Percentiles rank a stretch among this genome's conserved stretches.
These are phyloP conservation scores for Eriocheir sinensis DNA, from an alignment of 1,140 invertebrate genomes.

Conservation along the genomic window DNA sequence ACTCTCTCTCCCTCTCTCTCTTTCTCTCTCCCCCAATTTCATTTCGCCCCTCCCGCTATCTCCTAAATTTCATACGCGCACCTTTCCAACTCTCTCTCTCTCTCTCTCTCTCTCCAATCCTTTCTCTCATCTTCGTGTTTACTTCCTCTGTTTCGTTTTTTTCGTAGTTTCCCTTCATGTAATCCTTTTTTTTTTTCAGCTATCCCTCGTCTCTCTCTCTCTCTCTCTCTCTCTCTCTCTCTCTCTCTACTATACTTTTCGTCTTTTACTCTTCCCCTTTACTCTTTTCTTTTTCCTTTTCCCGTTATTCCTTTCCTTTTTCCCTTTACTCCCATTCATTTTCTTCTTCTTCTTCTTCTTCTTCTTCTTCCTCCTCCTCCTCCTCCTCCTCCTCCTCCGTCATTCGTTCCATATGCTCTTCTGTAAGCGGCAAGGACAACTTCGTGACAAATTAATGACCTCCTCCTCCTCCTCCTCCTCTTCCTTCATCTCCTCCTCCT, in stretches of 20 bases:
- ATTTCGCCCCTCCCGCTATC: background rate
- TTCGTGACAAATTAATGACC: conserved; percentile 58
- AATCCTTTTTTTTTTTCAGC: background rate
- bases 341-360: no score
- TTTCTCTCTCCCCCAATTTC: background rate
- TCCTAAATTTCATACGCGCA: background rate
- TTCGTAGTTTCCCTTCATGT: background rate
- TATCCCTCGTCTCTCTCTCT: background rate
- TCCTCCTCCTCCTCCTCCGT: background rate
- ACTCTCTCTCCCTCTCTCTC: background rate
- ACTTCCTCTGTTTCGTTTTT: background rate
- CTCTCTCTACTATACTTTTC: background rate
- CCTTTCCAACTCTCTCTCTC: background rate
- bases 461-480: background rate
- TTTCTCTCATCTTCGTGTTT: background rate
- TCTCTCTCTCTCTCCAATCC: background rate
- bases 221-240: background rate
- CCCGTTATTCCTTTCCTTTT: background rate
- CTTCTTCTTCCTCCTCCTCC: background rate
- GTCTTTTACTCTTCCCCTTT: background rate
- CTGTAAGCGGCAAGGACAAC: background rate
- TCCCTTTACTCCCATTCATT: no score
- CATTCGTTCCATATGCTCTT: background rate
- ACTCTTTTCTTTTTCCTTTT: background rate
- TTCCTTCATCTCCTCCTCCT: background rate